Evolutionary conservation across 2,888 invertebrate species (phyloP).

Genomic region (Cosmorhoe ocellata): DNA sequence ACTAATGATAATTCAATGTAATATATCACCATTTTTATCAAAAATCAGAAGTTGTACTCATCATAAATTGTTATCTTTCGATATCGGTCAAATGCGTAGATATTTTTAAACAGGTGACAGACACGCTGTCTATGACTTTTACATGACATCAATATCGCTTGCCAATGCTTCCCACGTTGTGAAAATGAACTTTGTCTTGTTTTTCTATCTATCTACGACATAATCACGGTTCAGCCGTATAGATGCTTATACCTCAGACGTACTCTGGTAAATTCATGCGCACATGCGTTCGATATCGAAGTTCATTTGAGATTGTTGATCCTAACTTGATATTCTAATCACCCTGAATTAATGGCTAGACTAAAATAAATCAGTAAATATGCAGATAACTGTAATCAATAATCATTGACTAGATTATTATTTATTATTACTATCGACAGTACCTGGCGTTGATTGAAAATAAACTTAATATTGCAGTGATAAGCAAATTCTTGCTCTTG

Average conservation of each 20-base stretch:
- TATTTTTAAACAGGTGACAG: conserved; percentile 14
- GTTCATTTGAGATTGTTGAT: conserved; percentile 60
- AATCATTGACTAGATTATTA: too few species aligned
- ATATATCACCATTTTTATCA: conserved; percentile 4
- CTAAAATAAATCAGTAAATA: too few species aligned
- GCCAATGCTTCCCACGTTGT: conserved; percentile 16
- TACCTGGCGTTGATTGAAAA: conserved; percentile 8
- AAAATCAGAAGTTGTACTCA: conserved; percentile 12
- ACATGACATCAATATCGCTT: conserved; percentile 9
- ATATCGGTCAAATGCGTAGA: conserved; percentile 11
- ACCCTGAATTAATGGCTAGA: too few species aligned
- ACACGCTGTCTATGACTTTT: conserved; percentile 18
- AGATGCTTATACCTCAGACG: conserved; percentile 32
- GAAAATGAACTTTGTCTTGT: conserved; percentile 24
- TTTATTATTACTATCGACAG: neutral
- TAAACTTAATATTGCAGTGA: conserved; percentile 16
- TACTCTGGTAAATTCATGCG: conserved; percentile 46
- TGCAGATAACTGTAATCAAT: too few species aligned
- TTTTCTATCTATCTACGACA: conserved; percentile 23
- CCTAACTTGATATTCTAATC: conserved; percentile 25
- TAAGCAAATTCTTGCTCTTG: neutral
- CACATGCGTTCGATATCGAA: conserved; percentile 58
- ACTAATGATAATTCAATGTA: conserved; percentile 3
- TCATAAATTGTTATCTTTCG: conserved; percentile 16
- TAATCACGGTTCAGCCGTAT: conserved; percentile 13